phyloP scores from a whole-genome alignment of 2,113 vertebrate genomes.

The Megaceryle torquata region DNA sequence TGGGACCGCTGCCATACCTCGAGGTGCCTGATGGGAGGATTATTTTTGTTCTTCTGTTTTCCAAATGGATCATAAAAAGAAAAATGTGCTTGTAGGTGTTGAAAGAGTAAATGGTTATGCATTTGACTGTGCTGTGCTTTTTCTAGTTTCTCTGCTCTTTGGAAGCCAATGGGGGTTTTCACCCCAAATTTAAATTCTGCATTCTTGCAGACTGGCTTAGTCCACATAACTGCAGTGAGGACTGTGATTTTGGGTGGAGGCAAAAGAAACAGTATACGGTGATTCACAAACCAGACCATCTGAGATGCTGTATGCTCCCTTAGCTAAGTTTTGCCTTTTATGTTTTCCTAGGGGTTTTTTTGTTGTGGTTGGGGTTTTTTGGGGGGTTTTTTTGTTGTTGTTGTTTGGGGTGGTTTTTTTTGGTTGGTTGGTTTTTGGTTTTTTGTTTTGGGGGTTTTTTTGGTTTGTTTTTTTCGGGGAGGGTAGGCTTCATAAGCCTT shows the following conservation, averaged over 20 bases:
- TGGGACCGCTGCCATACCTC: slow-evolving; percentile 49
- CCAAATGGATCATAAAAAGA: slow-evolving; percentile 35
- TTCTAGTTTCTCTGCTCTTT: background rate
- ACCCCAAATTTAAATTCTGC: background rate
- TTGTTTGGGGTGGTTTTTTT: too few relatives aligned
- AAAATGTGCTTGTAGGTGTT: slow-evolving; percentile 52
- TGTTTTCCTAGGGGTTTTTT: background rate
- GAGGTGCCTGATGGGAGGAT: slow-evolving; percentile 17
- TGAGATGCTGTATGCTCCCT: background rate
- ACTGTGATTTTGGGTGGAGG: background rate
- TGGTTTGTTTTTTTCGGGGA: too few relatives aligned
- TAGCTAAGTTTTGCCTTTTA: background rate
- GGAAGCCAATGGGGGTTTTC: background rate
- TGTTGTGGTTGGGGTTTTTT: background rate
- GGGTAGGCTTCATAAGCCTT: background rate
- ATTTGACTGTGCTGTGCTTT: slow-evolving; percentile 14
- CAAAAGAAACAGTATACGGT: background rate
- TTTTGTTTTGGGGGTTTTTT: background rate
- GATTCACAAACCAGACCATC: background rate
- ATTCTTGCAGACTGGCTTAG: background rate
- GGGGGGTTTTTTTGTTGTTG: background rate
- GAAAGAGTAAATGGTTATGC: slow-evolving; percentile 40
- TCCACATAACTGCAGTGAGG: background rate
- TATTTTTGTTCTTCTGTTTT: slow-evolving; percentile 56
- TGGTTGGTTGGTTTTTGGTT: too few relatives aligned